Conservation (phyloP, 1,140 invertebrate species). For the Lasioglossum albipes region DNA sequence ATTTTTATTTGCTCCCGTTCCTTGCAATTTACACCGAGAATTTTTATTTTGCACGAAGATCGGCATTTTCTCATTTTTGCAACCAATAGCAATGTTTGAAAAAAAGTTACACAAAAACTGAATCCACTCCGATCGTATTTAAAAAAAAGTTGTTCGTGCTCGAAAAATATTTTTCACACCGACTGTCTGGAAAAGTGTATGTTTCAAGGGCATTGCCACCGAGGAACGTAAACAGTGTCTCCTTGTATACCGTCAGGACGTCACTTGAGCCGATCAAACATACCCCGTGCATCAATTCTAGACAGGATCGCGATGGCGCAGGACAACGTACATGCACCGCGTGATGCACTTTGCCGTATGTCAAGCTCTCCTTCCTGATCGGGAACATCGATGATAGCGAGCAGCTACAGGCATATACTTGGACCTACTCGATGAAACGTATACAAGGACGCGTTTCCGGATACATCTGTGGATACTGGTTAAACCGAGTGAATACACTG, state of each 20-base stretch:
- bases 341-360: constrained; percentile 30
- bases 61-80: too few relatives aligned
- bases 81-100: too few relatives aligned
- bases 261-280: neutral
- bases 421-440: constrained; percentile 43
- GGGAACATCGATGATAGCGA: constrained; percentile 35
- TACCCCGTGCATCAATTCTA: neutral
- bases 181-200: too few relatives aligned
- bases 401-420: constrained; percentile 25
- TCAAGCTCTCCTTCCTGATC: constrained; percentile 49
- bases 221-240: neutral
- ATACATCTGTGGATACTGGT: constrained; percentile 19
- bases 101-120: too few relatives aligned
- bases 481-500: constrained; percentile 56
- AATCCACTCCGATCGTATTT: too few relatives aligned
- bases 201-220: too few relatives aligned
- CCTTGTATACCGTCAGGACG: neutral
- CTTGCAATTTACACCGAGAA: too few relatives aligned
- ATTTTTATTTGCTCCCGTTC: too few relatives aligned
- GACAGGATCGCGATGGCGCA: constrained; percentile 20
- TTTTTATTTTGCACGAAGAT: too few relatives aligned
- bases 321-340: constrained; percentile 24
- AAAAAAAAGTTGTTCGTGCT: too few relatives aligned
- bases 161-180: too few relatives aligned
- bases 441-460: constrained; percentile 33